Evolutionary conservation across 2,797 vertebrate species (phyloP).

Genomic region (Ictinia mississippiensis): DNA sequence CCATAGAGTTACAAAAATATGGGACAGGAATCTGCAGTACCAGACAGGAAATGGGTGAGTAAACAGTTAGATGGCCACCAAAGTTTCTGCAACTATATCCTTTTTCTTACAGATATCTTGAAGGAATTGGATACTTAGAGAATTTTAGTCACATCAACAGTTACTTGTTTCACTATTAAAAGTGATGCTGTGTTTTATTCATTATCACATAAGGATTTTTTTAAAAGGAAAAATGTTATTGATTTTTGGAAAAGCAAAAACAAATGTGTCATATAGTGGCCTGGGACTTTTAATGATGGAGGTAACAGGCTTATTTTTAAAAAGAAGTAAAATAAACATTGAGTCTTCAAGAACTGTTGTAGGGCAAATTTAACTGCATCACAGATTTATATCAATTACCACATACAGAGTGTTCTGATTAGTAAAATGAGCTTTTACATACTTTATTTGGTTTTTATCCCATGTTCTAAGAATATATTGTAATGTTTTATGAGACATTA

Average conservation of each 20-base stretch:
- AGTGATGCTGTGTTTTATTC: background rate
- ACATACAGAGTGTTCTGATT: background rate
- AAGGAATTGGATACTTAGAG: background rate
- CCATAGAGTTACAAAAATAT: slow-evolving; percentile 76
- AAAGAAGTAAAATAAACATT: background rate
- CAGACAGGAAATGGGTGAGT: slow-evolving; percentile 90
- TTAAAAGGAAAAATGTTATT: background rate
- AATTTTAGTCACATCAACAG: background rate
- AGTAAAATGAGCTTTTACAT: background rate
- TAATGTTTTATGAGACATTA: background rate
- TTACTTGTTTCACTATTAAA: background rate
- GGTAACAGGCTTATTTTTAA: background rate
- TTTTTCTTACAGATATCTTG: background rate
- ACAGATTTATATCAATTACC: background rate
- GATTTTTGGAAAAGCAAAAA: background rate
- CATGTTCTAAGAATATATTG: background rate
- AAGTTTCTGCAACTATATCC: background rate
- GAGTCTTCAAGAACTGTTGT: background rate
- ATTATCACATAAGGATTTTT: background rate
- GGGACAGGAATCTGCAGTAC: slow-evolving; percentile 89
- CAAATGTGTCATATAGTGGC: rapidly evolving
- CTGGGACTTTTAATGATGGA: background rate
- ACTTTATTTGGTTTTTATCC: background rate
- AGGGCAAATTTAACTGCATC: background rate
- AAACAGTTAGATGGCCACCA: background rate